Evolutionary conservation across 2,888 invertebrate species (phyloP), one percentile per base, ranked within the genome.

Genomic region (Ametastegia equiseti): DNA sequence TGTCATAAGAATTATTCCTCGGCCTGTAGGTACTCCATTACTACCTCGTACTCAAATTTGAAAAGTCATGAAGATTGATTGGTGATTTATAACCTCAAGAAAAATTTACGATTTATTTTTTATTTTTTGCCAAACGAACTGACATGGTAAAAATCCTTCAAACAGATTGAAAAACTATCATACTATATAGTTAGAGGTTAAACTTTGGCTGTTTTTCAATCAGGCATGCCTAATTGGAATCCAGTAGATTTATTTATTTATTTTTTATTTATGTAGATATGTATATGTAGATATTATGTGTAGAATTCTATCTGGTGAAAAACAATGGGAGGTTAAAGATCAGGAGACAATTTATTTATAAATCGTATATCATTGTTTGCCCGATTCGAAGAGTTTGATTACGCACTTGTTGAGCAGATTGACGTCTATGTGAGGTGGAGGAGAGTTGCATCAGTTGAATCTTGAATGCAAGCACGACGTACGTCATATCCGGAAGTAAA

Each of bases 401-500:
- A 23, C 75, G 75, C 54, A 75, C 36, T 50, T 36, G 33, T 13
- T 7, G n/a, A 19, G 5, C 23, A 33, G 30, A n/a, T 33, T 42
- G 54, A 50, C 75, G 54, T 54, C 27, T 45, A n/a, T 15, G n/a
- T n/a, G n/a, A n/a, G n/a, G n/a, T n/a, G n/a, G n/a, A 15, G 2
- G 19, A 36, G 23, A 54, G 13, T 13, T 54, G 75, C 75, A 36
- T 36, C 54, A 54, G 11, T 75, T 9, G 75, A 75, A 75, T 75
- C 3, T 4, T 75, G 27, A 75, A 75, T 75, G 19, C 36, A 27
- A 27, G 33, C 36, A n/a, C n/a, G n/a, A n/a, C n/a, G n/a, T n/a
- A n/a, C 75, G 54, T 54, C 75, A 54, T 54, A 33, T 75, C 75
- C 75, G 50, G 54, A 75, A 54, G 23, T 54, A n/a, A n/a, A 36